Evolutionary conservation across 2,113 vertebrate species (phyloP).

Genomic region (Meriones unguiculatus): DNA sequence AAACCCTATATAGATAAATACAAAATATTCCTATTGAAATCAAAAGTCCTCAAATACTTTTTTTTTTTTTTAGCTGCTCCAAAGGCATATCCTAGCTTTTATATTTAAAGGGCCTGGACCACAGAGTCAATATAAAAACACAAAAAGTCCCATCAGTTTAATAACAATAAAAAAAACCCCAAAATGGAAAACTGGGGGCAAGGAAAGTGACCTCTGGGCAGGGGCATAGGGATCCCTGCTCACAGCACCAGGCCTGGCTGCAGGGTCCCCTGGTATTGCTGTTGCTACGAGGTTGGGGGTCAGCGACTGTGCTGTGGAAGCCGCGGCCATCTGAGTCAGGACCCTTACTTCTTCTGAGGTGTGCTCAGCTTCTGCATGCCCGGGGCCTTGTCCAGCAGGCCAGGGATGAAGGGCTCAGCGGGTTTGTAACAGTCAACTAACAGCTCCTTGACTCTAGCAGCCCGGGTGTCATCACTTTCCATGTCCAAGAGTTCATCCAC

Average conservation of each 20-base stretch:
- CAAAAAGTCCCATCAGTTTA: slow-evolving; percentile 84
- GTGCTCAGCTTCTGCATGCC: slow-evolving; percentile 97
- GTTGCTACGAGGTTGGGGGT: slow-evolving; percentile 78
- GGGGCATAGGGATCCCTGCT: slow-evolving; percentile 71
- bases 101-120: slow-evolving; percentile 77
- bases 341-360: slow-evolving; percentile 94
- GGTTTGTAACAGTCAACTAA: slow-evolving; percentile 96
- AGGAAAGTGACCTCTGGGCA: slow-evolving; percentile 69
- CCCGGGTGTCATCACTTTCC: slow-evolving; percentile 92
- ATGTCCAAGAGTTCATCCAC: slow-evolving; percentile 95
- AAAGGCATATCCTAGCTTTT: slow-evolving; percentile 76
- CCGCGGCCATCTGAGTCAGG: slow-evolving; percentile 52
- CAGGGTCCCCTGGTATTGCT: slow-evolving; percentile 74
- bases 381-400: slow-evolving; percentile 94
- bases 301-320: slow-evolving; percentile 81
- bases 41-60: not conserved
- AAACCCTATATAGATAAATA: not conserved
- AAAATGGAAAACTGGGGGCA: slow-evolving; percentile 75
- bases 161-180: slow-evolving; percentile 84
- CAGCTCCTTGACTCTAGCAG: slow-evolving; percentile 93
- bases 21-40: not conserved
- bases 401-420: slow-evolving; percentile 94
- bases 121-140: slow-evolving; percentile 83
- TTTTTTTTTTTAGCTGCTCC: slow-evolving; percentile 52
- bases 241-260: slow-evolving; percentile 39